phyloP scores from a whole-genome alignment of 1,140 invertebrate genomes.

The Drosophila insularis region DNA sequence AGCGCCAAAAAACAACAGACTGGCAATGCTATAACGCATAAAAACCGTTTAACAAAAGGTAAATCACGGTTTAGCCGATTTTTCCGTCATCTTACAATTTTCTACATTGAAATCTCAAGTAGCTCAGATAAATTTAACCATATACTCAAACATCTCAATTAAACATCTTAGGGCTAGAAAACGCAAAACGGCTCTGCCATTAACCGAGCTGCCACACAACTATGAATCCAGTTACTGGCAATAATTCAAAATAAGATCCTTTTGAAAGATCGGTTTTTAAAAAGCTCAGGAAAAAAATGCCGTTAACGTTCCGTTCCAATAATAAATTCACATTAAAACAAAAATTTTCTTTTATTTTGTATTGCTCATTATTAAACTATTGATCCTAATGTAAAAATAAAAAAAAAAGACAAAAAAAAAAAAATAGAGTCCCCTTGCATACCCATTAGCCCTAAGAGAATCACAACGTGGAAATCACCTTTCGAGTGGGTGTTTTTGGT shows the following conservation, averaged over 20 bases:
- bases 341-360: not conserved
- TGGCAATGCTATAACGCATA: no score
- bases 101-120: no score
- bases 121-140: no score
- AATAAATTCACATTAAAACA: conserved; percentile 4
- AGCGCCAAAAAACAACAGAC: no score
- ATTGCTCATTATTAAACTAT: conserved; percentile 16
- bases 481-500: conserved; percentile 19
- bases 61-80: no score
- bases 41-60: no score
- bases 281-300: not conserved
- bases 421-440: conserved; percentile 11
- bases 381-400: not conserved
- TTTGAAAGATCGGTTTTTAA: not conserved
- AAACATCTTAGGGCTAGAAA: no score
- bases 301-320: not conserved
- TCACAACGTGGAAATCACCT: conserved; percentile 47
- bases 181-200: no score
- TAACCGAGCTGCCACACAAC: not conserved
- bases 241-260: no score
- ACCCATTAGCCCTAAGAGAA: conserved; percentile 31
- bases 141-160: no score
- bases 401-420: conserved; percentile 32
- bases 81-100: no score
- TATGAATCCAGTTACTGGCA: no score